These are phyloP conservation scores for Celastrina argiolus DNA, from an alignment of 2,888 invertebrate species.

Conservation along the genomic window DNA sequence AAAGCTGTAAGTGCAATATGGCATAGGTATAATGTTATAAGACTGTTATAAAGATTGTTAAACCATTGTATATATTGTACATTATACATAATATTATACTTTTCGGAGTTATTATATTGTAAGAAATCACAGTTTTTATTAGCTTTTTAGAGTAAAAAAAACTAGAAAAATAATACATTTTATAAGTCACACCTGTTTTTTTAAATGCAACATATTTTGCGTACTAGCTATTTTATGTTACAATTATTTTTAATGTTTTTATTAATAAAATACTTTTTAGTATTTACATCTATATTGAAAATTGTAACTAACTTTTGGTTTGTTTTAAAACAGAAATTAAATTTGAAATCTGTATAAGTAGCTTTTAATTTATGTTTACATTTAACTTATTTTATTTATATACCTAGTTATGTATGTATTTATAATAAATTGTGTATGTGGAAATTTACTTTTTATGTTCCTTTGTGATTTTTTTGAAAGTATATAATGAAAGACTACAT, in stretches of 20 bases:
- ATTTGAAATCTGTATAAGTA: slow-evolving; percentile 18
- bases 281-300: slow-evolving; percentile 1
- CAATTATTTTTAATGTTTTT: slow-evolving; percentile 2
- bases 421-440: slow-evolving; percentile 25
- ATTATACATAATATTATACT: slow-evolving; percentile 54
- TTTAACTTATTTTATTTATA: slow-evolving; percentile 42
- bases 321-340: not conserved
- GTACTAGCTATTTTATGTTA: slow-evolving; percentile 4
- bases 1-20: slow-evolving; percentile 66
- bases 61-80: slow-evolving; percentile 73
- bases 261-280: slow-evolving; percentile 1
- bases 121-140: slow-evolving; percentile 57
- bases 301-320: slow-evolving; percentile 13
- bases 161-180: slow-evolving; percentile 1
- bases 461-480: slow-evolving; percentile 19
- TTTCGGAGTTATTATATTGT: slow-evolving; percentile 53
- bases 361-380: slow-evolving; percentile 42
- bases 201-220: slow-evolving; percentile 2
- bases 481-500: slow-evolving; percentile 23
- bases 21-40: slow-evolving; percentile 72
- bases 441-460: slow-evolving; percentile 20
- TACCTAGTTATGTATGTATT: slow-evolving; percentile 19
- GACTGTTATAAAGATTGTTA: slow-evolving; percentile 75
- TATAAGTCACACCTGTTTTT: slow-evolving; percentile 17
- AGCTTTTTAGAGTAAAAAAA: slow-evolving; percentile 35